Percentiles rank a stretch among this genome's conserved stretches.
These are phyloP conservation scores for Montifringilla adamsi DNA, from an alignment of 2,113 vertebrate species.

Conservation along the genomic window DNA sequence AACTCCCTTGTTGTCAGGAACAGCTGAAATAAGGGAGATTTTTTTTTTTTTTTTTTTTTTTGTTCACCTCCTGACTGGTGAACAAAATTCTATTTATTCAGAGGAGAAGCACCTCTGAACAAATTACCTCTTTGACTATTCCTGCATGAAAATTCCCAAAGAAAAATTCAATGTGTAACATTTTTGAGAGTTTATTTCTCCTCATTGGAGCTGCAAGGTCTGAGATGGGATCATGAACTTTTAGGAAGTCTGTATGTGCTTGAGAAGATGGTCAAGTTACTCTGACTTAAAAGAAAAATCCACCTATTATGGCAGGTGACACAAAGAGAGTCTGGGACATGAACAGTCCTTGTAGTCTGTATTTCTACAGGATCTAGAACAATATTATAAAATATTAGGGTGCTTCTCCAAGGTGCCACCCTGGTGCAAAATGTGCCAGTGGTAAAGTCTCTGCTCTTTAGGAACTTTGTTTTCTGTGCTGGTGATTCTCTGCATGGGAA, in stretches of 20 bases:
- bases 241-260: background rate
- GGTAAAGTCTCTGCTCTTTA: background rate
- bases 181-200: background rate
- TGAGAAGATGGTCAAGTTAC: background rate
- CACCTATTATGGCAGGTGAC: background rate
- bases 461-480: background rate
- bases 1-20: background rate
- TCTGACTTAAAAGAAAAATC: background rate
- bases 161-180: background rate
- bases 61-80: background rate
- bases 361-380: background rate
- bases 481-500: background rate
- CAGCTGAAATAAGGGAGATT: background rate
- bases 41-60: too few relatives aligned
- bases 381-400: background rate
- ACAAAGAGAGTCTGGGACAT: background rate
- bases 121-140: background rate
- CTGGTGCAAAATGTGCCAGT: fast-evolving
- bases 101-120: background rate
- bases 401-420: background rate
- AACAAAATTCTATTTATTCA: background rate
- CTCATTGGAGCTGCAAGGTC: background rate
- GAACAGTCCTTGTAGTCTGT: background rate
- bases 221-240: background rate
- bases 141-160: background rate